Evolutionary conservation across 2,797 vertebrate species (phyloP).

Genomic region (Sebastiscus albofasciatus): DNA sequence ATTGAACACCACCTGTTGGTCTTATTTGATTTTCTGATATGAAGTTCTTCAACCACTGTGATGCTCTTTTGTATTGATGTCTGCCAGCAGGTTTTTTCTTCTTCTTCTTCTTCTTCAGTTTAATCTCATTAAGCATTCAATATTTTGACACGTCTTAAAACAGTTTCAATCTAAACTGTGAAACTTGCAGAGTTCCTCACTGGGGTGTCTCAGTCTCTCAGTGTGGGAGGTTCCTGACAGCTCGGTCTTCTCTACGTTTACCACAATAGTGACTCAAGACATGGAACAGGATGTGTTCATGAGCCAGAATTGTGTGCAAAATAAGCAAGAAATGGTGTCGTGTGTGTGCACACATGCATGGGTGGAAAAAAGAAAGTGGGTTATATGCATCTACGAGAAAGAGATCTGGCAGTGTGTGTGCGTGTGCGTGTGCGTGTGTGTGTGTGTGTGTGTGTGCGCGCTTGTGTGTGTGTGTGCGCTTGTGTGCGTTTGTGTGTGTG

Average conservation of each 20-base stretch:
- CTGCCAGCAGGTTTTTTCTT: too few species aligned
- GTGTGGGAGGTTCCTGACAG: conserved; percentile 34
- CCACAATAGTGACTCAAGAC: conserved; percentile 45
- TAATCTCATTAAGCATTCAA: not conserved
- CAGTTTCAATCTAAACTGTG: not conserved
- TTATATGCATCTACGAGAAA: not conserved
- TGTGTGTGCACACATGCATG: not conserved
- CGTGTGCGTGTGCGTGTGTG: not conserved
- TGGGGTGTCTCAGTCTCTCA: not conserved
- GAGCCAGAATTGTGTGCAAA: conserved; percentile 19
- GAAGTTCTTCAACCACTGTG: not conserved
- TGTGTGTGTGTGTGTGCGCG: too few species aligned
- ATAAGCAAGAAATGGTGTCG: conserved; percentile 15
- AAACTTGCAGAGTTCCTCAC: conserved; percentile 42
- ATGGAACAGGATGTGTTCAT: conserved; percentile 73
- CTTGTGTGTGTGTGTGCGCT: too few species aligned
- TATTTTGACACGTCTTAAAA: not conserved
- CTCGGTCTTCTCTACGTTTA: conserved; percentile 14
- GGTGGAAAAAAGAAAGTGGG: conserved; percentile 23
- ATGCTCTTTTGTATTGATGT: not conserved
- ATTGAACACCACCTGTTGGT: not conserved
- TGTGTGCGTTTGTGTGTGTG: not conserved
- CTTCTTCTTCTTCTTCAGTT: not conserved
- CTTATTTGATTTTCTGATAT: not conserved
- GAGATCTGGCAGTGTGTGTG: not conserved